Conservation (phyloP, 1,140 invertebrate genomes). For the Babylonia areolata region DNA sequence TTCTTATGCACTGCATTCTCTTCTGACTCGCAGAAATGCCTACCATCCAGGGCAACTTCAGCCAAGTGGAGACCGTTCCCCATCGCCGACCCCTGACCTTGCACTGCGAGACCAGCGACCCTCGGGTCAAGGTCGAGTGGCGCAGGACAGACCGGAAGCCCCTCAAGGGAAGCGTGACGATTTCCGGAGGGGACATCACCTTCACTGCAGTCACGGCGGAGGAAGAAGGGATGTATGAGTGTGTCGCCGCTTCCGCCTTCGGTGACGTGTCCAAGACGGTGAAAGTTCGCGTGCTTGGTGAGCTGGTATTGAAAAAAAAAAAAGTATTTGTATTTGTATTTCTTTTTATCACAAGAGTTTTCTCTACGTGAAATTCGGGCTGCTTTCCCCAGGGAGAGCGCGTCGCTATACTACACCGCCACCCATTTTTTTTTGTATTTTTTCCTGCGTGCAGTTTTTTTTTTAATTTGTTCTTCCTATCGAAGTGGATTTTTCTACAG, state of each 20-base stretch:
- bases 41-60: conserved; percentile 12
- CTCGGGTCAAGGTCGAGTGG: neutral
- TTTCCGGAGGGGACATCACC: conserved; percentile 19
- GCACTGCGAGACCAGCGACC: conserved; percentile 24
- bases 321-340: too few species aligned
- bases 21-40: neutral
- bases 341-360: too few species aligned
- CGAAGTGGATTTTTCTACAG: too few species aligned
- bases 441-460: too few species aligned
- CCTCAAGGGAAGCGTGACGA: neutral
- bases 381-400: too few species aligned
- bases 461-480: too few species aligned
- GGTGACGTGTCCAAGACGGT: conserved; percentile 11
- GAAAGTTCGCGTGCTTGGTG: neutral
- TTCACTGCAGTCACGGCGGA: neutral
- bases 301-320: neutral
- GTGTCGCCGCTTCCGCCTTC: conserved; percentile 8
- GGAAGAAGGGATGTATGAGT: conserved; percentile 5
- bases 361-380: too few species aligned
- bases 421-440: too few species aligned
- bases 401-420: too few species aligned
- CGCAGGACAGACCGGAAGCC: neutral
- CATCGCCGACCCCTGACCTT: neutral
- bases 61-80: neutral
- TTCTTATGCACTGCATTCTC: neutral